Conservation (phyloP, 1,140 invertebrate species). For the Dinoponera quadriceps region DNA sequence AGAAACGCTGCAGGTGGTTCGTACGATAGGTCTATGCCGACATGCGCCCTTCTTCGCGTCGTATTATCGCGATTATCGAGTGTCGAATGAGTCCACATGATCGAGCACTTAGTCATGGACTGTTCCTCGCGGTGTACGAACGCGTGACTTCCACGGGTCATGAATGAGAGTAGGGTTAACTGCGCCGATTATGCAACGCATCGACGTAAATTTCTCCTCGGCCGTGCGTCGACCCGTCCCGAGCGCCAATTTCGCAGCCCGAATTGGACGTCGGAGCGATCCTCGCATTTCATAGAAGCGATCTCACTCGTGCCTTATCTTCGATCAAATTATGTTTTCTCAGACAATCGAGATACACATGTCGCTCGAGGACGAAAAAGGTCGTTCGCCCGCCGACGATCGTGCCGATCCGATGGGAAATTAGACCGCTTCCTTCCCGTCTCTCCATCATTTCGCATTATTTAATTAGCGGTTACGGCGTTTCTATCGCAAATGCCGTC, state of each 20-base stretch:
- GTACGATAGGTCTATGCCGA: constrained; percentile 17
- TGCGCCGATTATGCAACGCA: constrained; percentile 52
- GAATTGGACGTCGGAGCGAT: not conserved
- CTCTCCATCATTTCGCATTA: not conserved
- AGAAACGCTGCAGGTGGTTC: constrained; percentile 49
- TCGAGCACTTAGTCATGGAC: constrained; percentile 57
- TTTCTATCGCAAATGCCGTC: not conserved
- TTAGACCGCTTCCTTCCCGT: no score
- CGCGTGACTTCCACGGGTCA: constrained; percentile 53
- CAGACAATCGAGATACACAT: not conserved
- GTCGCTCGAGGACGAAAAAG: not conserved
- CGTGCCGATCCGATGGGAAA: no score
- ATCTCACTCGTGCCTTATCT: not conserved
- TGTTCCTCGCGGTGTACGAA: constrained; percentile 28
- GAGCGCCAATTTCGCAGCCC: not conserved
- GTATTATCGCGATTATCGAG: constrained; percentile 54
- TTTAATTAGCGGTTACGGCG: no score
- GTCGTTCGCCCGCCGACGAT: no score
- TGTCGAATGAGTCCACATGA: constrained; percentile 60
- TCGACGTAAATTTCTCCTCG: constrained; percentile 44
- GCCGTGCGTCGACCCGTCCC: not conserved
- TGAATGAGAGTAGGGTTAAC: constrained; percentile 55
- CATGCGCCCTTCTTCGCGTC: constrained; percentile 38
- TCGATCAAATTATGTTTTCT: not conserved
- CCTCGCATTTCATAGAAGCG: not conserved